Conservation (phyloP, 2,888 invertebrate genomes). For the Chloroclysta siterata region DNA sequence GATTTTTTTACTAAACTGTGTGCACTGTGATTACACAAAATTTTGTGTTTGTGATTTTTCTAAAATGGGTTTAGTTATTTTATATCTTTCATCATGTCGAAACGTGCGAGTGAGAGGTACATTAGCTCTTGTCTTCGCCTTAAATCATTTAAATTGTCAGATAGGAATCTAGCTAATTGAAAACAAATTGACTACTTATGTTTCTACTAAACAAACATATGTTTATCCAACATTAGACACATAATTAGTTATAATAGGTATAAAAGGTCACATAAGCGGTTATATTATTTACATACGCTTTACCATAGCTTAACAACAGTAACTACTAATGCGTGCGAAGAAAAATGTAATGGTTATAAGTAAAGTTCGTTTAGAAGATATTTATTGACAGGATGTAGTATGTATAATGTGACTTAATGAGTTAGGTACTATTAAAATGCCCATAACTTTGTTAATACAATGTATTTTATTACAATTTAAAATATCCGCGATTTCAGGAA, state of each 20-base stretch:
- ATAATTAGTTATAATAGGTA: conserved; percentile 25
- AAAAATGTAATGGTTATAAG: conserved; percentile 2
- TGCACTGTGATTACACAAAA: too few species aligned
- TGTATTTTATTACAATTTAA: neutral
- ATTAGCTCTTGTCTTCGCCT: too few species aligned
- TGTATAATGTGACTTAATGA: neutral
- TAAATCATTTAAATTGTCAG: neutral
- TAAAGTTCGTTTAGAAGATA: neutral
- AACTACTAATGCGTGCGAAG: conserved; percentile 13
- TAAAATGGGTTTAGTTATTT: too few species aligned
- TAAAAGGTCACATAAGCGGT: conserved; percentile 29
- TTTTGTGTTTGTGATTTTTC: too few species aligned
- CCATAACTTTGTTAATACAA: neutral
- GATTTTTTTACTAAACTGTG: too few species aligned
- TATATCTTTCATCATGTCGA: too few species aligned
- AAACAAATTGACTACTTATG: conserved; percentile 13
- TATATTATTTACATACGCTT: conserved; percentile 25
- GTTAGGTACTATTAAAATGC: neutral
- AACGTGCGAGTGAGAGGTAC: too few species aligned
- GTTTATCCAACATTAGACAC: conserved; percentile 27
- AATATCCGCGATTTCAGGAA: too few species aligned
- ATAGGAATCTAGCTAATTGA: conserved; percentile 17
- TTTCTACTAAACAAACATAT: conserved; percentile 15
- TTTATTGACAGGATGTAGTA: neutral
- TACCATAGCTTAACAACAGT: conserved; percentile 5